These are phyloP conservation scores for Scytalopus superciliaris DNA, from an alignment of 2,113 vertebrate genomes.

Conservation along the genomic window DNA sequence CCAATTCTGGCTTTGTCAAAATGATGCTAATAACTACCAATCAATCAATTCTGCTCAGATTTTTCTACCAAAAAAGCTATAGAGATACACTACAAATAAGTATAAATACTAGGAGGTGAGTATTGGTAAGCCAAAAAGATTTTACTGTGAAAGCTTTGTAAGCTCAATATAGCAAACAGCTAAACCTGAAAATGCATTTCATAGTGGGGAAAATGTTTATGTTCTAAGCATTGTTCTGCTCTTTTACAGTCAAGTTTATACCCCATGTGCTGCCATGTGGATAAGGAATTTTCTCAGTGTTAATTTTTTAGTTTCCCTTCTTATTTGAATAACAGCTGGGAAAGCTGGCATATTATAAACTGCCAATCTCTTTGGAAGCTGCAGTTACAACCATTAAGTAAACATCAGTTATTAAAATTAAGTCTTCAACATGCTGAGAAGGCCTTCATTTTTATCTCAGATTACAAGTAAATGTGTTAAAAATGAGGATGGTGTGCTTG, in stretches of 20 bases:
- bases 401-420: conserved; percentile 71
- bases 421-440: conserved; percentile 44
- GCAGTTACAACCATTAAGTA: conserved; percentile 73
- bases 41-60: neutral
- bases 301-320: conserved; percentile 51
- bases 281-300: neutral
- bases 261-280: neutral
- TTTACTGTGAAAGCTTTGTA: neutral
- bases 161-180: accelerated
- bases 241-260: conserved; percentile 4
- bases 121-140: neutral
- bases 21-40: neutral
- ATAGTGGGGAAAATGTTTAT: neutral
- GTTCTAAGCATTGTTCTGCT: neutral
- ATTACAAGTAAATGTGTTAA: neutral
- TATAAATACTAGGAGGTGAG: neutral
- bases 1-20: neutral
- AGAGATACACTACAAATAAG: neutral
- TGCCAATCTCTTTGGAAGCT: conserved; percentile 66
- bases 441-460: neutral
- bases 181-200: neutral
- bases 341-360: conserved; percentile 37
- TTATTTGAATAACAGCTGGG: conserved; percentile 65
- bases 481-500: neutral
- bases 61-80: neutral